Conservation (phyloP, 1,140 invertebrate species). For the Leptinotarsa lineolata region DNA sequence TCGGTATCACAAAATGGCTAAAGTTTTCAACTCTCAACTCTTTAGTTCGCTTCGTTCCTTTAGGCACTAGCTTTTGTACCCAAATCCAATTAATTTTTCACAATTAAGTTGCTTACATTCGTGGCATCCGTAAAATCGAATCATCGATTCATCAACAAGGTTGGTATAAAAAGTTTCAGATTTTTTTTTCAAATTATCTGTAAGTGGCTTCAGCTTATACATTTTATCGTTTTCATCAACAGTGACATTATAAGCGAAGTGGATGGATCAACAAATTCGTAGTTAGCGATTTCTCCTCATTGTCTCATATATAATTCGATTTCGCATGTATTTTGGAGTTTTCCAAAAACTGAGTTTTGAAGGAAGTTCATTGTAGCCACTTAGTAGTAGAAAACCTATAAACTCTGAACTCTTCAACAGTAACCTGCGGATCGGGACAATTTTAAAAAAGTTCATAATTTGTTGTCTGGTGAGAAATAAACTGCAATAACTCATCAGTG, state of each 20-base stretch:
- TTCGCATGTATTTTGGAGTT: conserved; percentile 24
- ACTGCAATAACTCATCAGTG: conserved; percentile 24
- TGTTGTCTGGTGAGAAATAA: conserved; percentile 17
- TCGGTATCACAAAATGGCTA: too few species aligned
- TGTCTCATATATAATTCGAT: conserved; percentile 9
- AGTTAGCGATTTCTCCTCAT: conserved; percentile 25
- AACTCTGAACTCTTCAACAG: conserved; percentile 25
- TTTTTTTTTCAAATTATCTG: conserved; percentile 26
- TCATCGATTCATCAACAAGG: too few species aligned
- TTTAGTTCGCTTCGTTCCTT: too few species aligned
- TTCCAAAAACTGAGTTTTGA: conserved; percentile 25
- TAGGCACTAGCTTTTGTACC: too few species aligned
- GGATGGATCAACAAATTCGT: conserved; percentile 28
- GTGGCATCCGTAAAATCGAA: too few species aligned
- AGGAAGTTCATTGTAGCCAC: conserved; percentile 22
- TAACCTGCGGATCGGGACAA: conserved; percentile 9
- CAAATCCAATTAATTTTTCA: too few species aligned
- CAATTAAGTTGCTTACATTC: too few species aligned
- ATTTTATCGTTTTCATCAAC: conserved; percentile 22
- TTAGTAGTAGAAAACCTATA: conserved; percentile 21
- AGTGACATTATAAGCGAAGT: conserved; percentile 23
- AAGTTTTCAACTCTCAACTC: too few species aligned
- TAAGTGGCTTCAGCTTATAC: conserved; percentile 24
- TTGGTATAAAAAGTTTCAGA: too few species aligned
- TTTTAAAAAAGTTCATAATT: conserved; percentile 24